Evolutionary conservation across 2,113 vertebrate genomes (phyloP).

Genomic region (Microcebus ravelobensis): DNA sequence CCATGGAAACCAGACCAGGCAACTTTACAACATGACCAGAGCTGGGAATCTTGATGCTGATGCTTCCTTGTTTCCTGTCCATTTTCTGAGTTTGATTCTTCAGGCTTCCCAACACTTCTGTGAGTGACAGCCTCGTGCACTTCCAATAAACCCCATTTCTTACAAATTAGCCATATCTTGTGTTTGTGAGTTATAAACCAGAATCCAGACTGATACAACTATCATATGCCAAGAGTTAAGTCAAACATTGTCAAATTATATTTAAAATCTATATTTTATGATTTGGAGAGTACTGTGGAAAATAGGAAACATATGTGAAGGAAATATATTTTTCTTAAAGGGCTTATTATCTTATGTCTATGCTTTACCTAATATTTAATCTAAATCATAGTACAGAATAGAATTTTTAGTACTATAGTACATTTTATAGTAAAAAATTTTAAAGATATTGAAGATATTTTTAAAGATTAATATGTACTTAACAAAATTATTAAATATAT

Average conservation of each 20-base stretch:
- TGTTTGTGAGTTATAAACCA: background rate
- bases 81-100: background rate
- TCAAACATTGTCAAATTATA: constrained; percentile 19
- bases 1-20: background rate
- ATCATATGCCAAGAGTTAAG: background rate
- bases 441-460: background rate
- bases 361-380: constrained; percentile 16
- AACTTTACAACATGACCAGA: background rate
- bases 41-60: background rate
- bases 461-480: constrained; percentile 22
- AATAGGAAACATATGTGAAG: background rate
- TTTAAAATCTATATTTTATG: background rate
- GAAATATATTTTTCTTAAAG: constrained; percentile 18
- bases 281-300: background rate
- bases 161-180: background rate
- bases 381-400: background rate
- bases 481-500: constrained; percentile 7
- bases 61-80: background rate
- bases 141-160: constrained; percentile 8
- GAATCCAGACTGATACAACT: background rate
- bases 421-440: background rate
- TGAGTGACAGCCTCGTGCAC: background rate
- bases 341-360: background rate
- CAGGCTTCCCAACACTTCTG: background rate
- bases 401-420: too few species aligned